phyloP scores from a whole-genome alignment of 1,140 invertebrate species.

The Cyclargus thomasi region DNA sequence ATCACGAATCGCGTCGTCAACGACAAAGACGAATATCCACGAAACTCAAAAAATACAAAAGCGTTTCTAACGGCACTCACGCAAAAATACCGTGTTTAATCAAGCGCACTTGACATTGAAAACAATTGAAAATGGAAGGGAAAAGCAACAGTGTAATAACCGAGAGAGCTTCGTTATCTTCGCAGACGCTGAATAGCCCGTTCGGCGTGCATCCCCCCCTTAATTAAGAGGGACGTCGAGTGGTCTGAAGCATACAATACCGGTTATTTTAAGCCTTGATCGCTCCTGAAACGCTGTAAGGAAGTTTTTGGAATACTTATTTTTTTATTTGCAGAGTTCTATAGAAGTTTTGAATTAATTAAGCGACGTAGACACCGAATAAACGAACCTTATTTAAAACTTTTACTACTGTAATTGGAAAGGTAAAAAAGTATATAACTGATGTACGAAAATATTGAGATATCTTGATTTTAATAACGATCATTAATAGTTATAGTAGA shows the following conservation, averaged over 20 bases:
- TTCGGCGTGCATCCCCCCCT: slow-evolving; percentile 53
- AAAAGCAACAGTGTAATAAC: slow-evolving; percentile 55
- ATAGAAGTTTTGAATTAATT: neutral
- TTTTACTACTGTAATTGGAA: too few species aligned
- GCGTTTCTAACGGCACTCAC: neutral
- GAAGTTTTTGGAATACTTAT: neutral
- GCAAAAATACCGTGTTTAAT: slow-evolving; percentile 24
- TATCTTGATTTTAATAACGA: too few species aligned
- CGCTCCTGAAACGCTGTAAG: slow-evolving; percentile 30
- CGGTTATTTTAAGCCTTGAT: slow-evolving; percentile 46
- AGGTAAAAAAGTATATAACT: too few species aligned
- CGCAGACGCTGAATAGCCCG: slow-evolving; percentile 58
- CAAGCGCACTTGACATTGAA: slow-evolving; percentile 23
- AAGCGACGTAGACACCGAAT: neutral
- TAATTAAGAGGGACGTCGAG: slow-evolving; percentile 65
- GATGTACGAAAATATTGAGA: too few species aligned
- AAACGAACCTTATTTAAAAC: too few species aligned
- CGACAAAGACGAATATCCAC: neutral
- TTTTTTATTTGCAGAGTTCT: neutral
- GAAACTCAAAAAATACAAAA: neutral
- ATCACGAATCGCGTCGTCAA: neutral
- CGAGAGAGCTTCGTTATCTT: slow-evolving; percentile 63
- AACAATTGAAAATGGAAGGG: slow-evolving; percentile 17
- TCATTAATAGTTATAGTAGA: too few species aligned
- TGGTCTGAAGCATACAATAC: slow-evolving; percentile 53